Conservation (phyloP, 2,113 vertebrate genomes). For the Plotosus lineatus region DNA sequence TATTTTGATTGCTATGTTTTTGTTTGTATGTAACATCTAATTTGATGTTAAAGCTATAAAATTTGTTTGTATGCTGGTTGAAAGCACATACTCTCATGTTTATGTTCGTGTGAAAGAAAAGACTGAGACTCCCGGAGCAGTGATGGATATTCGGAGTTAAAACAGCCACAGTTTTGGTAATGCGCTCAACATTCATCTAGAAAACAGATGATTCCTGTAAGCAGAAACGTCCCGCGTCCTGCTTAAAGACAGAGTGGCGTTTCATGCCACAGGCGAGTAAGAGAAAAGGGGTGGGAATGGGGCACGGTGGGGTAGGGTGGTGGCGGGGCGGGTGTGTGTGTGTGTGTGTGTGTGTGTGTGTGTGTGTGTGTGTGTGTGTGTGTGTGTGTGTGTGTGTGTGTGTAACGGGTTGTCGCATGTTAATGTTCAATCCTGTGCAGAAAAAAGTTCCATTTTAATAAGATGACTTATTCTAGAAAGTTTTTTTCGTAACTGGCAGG, state of each 20-base stretch:
- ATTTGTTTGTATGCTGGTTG: background rate
- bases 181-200: conserved; percentile 12
- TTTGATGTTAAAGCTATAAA: background rate
- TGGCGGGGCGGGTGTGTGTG: too few species aligned
- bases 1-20: too few species aligned
- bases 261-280: background rate
- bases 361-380: too few species aligned
- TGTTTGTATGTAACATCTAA: background rate
- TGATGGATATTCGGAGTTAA: conserved; percentile 1
- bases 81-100: background rate
- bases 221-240: conserved; percentile 26
- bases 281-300: background rate
- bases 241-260: background rate
- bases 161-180: background rate
- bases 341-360: too few species aligned
- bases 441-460: background rate
- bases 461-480: too few species aligned
- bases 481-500: too few species aligned
- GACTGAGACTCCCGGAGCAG: background rate
- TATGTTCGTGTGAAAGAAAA: background rate
- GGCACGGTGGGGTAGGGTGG: too few species aligned
- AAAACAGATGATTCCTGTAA: conserved; percentile 10
- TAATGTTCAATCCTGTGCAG: background rate
- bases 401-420: background rate
- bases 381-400: too few species aligned